phyloP scores from a whole-genome alignment of 2,113 vertebrate species.

The Rhinoptilus africanus region DNA sequence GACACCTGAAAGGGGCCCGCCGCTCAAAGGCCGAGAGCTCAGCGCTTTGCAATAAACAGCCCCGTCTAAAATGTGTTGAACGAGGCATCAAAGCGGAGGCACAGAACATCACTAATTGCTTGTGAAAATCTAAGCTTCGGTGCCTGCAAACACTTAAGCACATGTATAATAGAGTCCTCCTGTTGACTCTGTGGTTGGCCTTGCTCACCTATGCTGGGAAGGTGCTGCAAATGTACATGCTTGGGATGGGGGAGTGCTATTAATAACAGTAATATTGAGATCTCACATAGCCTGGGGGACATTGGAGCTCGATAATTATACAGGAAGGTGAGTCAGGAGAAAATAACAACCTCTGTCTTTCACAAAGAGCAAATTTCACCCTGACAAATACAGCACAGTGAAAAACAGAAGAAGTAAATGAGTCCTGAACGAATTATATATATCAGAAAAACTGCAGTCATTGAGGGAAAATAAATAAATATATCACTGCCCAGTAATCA shows the following conservation, averaged over 20 bases:
- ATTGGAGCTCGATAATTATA: not conserved
- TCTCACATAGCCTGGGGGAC: not conserved
- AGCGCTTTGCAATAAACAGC: not conserved
- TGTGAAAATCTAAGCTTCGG: not conserved
- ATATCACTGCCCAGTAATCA: not conserved
- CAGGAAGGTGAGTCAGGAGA: not conserved
- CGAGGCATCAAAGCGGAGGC: not conserved
- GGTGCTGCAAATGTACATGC: not conserved
- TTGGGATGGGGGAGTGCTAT: not conserved
- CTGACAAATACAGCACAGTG: not conserved
- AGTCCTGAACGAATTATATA: not conserved
- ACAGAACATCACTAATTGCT: conserved; percentile 1
- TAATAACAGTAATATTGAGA: conserved; percentile 3
- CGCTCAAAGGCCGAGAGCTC: not conserved
- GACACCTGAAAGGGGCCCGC: not conserved
- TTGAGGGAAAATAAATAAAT: not conserved
- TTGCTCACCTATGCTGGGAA: not conserved
- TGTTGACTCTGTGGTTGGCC: not conserved
- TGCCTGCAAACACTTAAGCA: conserved; percentile 15
- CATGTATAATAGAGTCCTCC: not conserved
- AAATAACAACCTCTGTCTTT: not conserved
- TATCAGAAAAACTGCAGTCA: not conserved
- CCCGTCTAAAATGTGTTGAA: not conserved
- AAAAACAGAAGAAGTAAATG: not conserved
- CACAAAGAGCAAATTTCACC: not conserved